phyloP scores from a whole-genome alignment of 2,888 invertebrate species.

The Smittia aterrima region DNA sequence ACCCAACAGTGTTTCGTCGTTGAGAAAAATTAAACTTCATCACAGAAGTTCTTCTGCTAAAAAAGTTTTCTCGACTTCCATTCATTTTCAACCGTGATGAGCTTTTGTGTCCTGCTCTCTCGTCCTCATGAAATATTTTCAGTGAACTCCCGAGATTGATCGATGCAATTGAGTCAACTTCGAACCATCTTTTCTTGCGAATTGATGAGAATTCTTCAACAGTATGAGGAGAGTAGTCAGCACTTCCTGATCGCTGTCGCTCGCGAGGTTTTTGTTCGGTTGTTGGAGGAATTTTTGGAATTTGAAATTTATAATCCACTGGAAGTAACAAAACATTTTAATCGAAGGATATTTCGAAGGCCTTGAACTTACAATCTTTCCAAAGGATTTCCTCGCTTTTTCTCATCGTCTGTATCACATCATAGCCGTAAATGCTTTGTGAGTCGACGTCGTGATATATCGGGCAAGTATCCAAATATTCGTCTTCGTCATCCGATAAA shows the following conservation, averaged over 20 bases:
- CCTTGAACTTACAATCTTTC: conserved; percentile 38
- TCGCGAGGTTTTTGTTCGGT: not conserved
- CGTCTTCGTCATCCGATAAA: conserved; percentile 44
- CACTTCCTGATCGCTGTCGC: not conserved
- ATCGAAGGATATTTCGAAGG: not conserved
- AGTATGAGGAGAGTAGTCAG: not conserved
- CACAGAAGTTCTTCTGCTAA: conserved; percentile 19
- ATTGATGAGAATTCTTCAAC: not conserved
- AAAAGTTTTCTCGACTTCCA: conserved; percentile 6
- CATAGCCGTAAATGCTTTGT: conserved; percentile 49
- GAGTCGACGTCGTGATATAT: conserved; percentile 48
- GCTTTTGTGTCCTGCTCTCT: not conserved
- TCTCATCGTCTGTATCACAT: conserved; percentile 52
- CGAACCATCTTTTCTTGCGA: conserved; percentile 55
- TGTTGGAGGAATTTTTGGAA: not conserved
- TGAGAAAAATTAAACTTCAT: conserved; percentile 12
- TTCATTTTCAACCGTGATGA: conserved; percentile 14
- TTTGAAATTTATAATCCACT: conserved; percentile 34
- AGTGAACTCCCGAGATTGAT: conserved; percentile 62
- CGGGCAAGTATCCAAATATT: conserved; percentile 43
- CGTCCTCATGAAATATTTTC: conserved; percentile 58
- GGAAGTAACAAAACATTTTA: not conserved
- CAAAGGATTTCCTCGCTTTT: conserved; percentile 46
- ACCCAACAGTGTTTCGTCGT: conserved; percentile 38
- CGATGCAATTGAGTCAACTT: conserved; percentile 55